These are phyloP conservation scores for Dasypus novemcinctus DNA, from an alignment of 2,113 vertebrate genomes.

Conservation along the genomic window DNA sequence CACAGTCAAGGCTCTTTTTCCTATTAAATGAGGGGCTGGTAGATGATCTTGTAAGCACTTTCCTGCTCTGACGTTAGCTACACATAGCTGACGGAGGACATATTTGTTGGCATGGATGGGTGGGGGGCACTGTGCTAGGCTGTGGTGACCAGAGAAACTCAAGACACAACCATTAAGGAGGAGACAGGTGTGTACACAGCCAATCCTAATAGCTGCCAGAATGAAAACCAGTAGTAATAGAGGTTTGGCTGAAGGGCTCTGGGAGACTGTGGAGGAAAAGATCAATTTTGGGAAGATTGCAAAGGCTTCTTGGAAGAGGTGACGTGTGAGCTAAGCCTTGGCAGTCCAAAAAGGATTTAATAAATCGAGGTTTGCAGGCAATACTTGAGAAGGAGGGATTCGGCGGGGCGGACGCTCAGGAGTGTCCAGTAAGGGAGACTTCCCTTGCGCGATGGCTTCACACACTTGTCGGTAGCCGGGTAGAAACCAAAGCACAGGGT, in stretches of 20 bases:
- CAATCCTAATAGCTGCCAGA: background rate
- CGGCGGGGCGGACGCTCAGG: too few relatives aligned
- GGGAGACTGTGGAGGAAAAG: background rate
- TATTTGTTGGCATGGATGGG: background rate
- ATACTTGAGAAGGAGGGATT: too few relatives aligned
- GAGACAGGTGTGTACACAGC: rapidly evolving
- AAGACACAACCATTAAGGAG: background rate
- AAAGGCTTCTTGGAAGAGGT: background rate
- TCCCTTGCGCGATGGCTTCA: too few relatives aligned
- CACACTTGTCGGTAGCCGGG: too few relatives aligned
- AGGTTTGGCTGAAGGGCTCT: background rate
- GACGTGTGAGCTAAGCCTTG: background rate
- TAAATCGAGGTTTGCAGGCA: background rate
- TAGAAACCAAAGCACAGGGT: too few relatives aligned
- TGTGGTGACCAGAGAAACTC: background rate
- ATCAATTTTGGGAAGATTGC: background rate
- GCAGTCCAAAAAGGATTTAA: background rate
- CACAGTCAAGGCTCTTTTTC: background rate
- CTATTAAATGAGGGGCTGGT: background rate
- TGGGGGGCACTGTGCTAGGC: background rate
- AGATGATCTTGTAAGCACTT: background rate
- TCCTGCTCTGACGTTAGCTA: background rate
- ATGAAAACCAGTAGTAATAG: too few relatives aligned
- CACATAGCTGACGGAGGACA: background rate
- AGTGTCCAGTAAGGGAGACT: too few relatives aligned